phyloP scores from a whole-genome alignment of 2,888 invertebrate genomes.

The Timema podura region DNA sequence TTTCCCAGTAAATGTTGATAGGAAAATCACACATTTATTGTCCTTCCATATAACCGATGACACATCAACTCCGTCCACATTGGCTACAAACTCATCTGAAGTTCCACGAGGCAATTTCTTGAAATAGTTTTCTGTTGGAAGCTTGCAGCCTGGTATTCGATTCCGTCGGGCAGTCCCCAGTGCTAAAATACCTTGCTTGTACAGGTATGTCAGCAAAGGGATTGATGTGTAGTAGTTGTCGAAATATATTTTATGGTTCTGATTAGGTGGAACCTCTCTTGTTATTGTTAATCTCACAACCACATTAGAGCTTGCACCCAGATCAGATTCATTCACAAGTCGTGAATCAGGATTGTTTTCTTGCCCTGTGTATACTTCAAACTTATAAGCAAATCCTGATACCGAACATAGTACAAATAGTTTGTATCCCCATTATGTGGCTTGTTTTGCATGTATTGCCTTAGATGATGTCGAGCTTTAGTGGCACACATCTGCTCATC shows the following conservation, averaged over 20 bases:
- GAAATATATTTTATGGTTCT: slow-evolving; percentile 37
- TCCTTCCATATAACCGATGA: slow-evolving; percentile 9
- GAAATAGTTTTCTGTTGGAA: slow-evolving; percentile 3
- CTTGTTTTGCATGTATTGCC: slow-evolving; percentile 38
- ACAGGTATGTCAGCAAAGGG: slow-evolving; percentile 6
- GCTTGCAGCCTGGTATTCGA: slow-evolving; percentile 1
- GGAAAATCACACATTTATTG: slow-evolving; percentile 14
- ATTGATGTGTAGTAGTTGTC: slow-evolving; percentile 31
- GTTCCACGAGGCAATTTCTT: slow-evolving; percentile 2
- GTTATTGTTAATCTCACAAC: slow-evolving; percentile 31
- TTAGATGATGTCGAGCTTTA: slow-evolving; percentile 38
- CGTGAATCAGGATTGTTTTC: slow-evolving; percentile 22
- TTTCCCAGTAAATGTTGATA: slow-evolving; percentile 10
- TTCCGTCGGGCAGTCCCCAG: slow-evolving; percentile 1
- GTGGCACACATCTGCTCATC: slow-evolving; percentile 39
- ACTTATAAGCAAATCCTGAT: slow-evolving; percentile 33
- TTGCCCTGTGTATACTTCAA: slow-evolving; percentile 33
- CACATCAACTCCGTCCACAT: slow-evolving; percentile 7
- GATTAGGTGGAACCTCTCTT: slow-evolving; percentile 29
- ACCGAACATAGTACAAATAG: slow-evolving; percentile 31
- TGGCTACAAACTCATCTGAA: slow-evolving; percentile 9
- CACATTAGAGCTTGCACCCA: slow-evolving; percentile 33
- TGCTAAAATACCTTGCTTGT: background rate
- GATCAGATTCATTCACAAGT: slow-evolving; percentile 27
- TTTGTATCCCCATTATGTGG: slow-evolving; percentile 36